Base-by-base conservation (phyloP, 2,113 vertebrate species). In the Trematomus loennbergii region DNA sequence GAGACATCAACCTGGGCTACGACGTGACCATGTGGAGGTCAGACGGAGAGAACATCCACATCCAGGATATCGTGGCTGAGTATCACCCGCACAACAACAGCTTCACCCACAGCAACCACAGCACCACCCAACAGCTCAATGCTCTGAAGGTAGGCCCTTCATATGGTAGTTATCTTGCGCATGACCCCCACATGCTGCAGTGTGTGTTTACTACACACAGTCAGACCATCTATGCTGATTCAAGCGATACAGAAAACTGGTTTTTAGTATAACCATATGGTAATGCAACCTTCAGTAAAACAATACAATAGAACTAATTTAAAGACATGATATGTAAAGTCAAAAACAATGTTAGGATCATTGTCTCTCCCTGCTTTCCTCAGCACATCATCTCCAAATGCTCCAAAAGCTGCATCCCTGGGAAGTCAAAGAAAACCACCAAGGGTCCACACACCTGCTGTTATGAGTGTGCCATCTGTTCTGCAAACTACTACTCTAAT, bases 401-500 rank as follows among this genome's bases (percentile, higher is more conserved):
- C 57, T 97, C 96, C 55, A 92, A 87, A n/a, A 95, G 92, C 85
- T 98, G 96, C 81, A 75, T 85, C 16, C 95, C 95, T 48, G 97
- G 96, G 2, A 86, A 97, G 90, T 93, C 96, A 89, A 98, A 97
- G 87, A 97, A 96, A 87, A 94, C 95, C 36, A 93, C 94, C 1
- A 94, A 93, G 78, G 96, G 96, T 67, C 95, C 95, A 46, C 96
- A 97, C 72, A 97, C 91, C 4, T 98, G 97, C 66, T 98, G 96
- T 85, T 98, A 97, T 36, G 95, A 97, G 52, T 97, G 96, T 82
- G 86, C 95, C 77, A 93, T 92, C 83, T 98, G 97, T 64, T 95
- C 96, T 0, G 95, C 95, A 90, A 97, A 97, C 84, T 94, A 97
- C 70, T 97, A 93, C 85, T 97, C 95, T 74, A 96, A 97, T 46